Percentiles rank a stretch among this genome's conserved stretches.
These are phyloP conservation scores for Naja naja DNA, from an alignment of 2,113 vertebrate species.

Conservation along the genomic window DNA sequence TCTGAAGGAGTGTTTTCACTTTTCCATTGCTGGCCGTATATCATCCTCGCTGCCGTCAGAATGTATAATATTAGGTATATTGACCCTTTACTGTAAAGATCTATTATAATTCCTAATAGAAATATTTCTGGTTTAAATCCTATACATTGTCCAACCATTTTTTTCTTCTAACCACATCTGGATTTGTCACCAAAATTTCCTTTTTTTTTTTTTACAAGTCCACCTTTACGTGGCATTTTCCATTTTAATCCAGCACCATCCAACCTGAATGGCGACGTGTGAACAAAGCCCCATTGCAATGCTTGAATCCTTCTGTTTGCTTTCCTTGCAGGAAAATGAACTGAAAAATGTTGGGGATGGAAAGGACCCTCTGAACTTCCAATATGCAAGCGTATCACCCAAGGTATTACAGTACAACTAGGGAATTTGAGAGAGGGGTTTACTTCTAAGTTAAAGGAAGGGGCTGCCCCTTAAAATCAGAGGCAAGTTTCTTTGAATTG, in stretches of 20 bases:
- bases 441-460: not conserved
- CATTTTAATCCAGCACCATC: not conserved
- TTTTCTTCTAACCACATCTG: too few species aligned
- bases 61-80: too few species aligned
- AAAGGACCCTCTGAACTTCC: constrained; percentile 72
- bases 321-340: constrained; percentile 76
- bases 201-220: too few species aligned
- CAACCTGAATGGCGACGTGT: not conserved
- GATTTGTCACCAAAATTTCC: too few species aligned
- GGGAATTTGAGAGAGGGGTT: constrained; percentile 68
- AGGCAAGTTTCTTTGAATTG: not conserved
- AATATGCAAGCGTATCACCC: constrained; percentile 70
- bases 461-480: not conserved
- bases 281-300: not conserved
- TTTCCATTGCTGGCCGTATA: too few species aligned
- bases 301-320: not conserved
- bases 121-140: too few species aligned
- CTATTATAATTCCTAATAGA: too few species aligned
- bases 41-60: too few species aligned
- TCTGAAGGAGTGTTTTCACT: too few species aligned
- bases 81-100: too few species aligned
- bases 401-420: constrained; percentile 73
- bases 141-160: too few species aligned
- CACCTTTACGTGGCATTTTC: not conserved
- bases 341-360: constrained; percentile 78